phyloP scores from a whole-genome alignment of 92 coral and sea anemone species.

The Scolanthus callimorphus region DNA sequence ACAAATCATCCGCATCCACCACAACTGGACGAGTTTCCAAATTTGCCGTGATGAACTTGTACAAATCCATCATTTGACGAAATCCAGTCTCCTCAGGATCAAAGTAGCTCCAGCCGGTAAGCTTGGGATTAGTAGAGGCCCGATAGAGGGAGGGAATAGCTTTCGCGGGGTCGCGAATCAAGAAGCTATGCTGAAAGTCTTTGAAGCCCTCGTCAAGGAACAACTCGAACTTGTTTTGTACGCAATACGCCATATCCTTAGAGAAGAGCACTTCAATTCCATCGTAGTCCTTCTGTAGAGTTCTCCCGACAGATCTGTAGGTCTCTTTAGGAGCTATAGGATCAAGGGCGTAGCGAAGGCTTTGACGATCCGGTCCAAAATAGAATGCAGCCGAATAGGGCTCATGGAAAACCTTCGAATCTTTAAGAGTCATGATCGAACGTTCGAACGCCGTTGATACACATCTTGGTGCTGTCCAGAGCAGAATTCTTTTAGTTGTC shows the following conservation, averaged over 20 bases:
- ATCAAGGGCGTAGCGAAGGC: slow-evolving; percentile 58
- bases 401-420: slow-evolving; percentile 86
- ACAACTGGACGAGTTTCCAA: slow-evolving; percentile 63
- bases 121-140: slow-evolving; percentile 83
- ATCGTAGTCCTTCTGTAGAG: slow-evolving; percentile 75
- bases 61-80: slow-evolving; percentile 80
- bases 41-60: slow-evolving; percentile 63
- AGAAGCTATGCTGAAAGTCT: slow-evolving; percentile 73
- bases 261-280: slow-evolving; percentile 83
- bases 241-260: slow-evolving; percentile 91
- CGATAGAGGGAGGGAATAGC: slow-evolving; percentile 78
- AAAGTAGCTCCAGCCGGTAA: slow-evolving; percentile 95
- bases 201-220: slow-evolving; percentile 75
- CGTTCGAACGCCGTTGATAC: slow-evolving; percentile 98
- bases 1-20: slow-evolving; percentile 94
- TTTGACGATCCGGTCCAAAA: slow-evolving; percentile 88
- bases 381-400: slow-evolving; percentile 76
- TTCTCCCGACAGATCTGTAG: slow-evolving; percentile 51
- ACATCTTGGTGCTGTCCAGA: slow-evolving; percentile 98
- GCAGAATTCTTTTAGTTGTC: slow-evolving; percentile 63
- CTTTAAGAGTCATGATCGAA: slow-evolving; percentile 82
- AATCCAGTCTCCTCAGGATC: slow-evolving; percentile 89
- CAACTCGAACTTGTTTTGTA: slow-evolving; percentile 69
- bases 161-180: slow-evolving; percentile 82
- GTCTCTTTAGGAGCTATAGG: slow-evolving; percentile 67